A percentile compares a stretch with the other conserved stretches of the same genome.
phyloP scores from a whole-genome alignment of 2,797 vertebrate genomes.

The Pyrocephalus nanus region DNA sequence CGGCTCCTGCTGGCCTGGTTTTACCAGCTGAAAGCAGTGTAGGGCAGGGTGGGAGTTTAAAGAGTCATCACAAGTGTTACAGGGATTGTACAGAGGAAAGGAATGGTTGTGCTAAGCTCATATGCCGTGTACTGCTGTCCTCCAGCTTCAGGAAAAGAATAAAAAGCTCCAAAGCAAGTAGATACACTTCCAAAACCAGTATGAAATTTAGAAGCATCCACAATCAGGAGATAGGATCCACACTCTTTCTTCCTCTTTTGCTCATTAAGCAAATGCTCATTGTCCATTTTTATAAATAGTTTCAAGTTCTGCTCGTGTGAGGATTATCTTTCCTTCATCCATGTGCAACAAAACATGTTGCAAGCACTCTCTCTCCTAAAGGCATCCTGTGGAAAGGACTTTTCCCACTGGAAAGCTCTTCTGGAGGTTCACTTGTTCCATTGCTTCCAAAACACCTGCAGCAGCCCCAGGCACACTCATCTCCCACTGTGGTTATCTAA shows the following conservation, averaged over 20 bases:
- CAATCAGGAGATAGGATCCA: background rate
- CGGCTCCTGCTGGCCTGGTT: background rate
- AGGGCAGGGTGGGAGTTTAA: background rate
- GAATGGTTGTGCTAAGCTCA: background rate
- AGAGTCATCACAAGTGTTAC: rapidly evolving
- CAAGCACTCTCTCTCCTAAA: background rate
- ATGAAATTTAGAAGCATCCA: background rate
- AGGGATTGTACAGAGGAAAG: background rate
- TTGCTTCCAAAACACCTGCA: background rate
- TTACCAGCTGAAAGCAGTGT: background rate
- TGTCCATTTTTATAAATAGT: background rate
- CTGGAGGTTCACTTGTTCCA: background rate
- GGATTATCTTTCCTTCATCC: background rate
- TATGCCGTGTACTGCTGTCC: rapidly evolving
- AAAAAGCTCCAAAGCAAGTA: background rate
- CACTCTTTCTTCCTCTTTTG: background rate
- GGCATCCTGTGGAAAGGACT: background rate
- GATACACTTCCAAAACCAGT: background rate
- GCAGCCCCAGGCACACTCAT: background rate
- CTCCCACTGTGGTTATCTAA: background rate
- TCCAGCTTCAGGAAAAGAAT: background rate
- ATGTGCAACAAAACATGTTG: rapidly evolving
- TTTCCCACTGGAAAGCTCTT: background rate
- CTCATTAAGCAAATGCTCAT: background rate
- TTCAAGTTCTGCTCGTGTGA: background rate